Conservation (phyloP, 2,888 invertebrate genomes). For the Polydrusus pterygomalis region DNA sequence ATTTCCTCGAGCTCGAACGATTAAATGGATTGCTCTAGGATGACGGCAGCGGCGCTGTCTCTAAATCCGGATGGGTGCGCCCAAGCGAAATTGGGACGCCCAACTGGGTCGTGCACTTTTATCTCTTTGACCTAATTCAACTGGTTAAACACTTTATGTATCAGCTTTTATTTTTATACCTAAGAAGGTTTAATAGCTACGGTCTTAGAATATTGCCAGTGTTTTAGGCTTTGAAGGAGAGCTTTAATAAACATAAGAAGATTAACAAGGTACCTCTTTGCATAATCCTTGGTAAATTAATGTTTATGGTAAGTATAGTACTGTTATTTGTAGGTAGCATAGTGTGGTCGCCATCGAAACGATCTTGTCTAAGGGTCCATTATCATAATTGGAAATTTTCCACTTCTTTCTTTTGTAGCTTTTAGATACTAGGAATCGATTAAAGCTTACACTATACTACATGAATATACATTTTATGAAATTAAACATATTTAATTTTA, state of each 20-base stretch:
- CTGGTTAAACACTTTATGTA: constrained; percentile 37
- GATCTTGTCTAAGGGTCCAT: no score
- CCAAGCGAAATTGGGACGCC: constrained; percentile 46
- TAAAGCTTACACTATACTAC: no score
- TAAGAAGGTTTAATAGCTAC: constrained; percentile 22
- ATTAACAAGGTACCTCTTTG: no score
- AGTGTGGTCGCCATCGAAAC: no score
- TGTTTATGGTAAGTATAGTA: no score
- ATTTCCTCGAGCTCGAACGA: constrained; percentile 24
- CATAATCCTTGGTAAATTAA: no score
- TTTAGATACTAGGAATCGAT: no score
- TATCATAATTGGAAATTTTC: no score
- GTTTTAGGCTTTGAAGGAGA: not conserved
- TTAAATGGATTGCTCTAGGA: constrained; percentile 45
- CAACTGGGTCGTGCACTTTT: constrained; percentile 53
- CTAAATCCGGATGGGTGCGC: constrained; percentile 55
- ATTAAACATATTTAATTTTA: no score
- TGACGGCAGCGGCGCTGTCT: constrained; percentile 43
- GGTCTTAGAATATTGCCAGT: not conserved
- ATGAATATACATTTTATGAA: no score
- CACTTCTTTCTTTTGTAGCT: no score
- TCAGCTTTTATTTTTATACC: constrained; percentile 45
- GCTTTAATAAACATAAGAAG: not conserved
- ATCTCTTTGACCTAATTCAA: constrained; percentile 48
- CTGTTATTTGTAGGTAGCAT: no score